These are phyloP conservation scores for Entomobrya multifasciata DNA, from an alignment of 2,888 invertebrate genomes.

Conservation along the genomic window DNA sequence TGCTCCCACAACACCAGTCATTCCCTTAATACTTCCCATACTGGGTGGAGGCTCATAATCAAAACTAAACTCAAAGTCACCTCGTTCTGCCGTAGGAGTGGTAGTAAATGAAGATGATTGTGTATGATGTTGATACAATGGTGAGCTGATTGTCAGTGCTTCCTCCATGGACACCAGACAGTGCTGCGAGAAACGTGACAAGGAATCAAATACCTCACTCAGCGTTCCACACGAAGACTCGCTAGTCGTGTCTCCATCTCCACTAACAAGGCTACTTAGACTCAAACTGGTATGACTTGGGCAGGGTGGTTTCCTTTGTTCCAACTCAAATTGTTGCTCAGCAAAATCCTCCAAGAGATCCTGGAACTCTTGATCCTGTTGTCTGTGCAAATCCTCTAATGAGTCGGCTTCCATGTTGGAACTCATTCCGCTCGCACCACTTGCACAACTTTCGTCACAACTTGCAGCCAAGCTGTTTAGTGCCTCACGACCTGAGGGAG, in stretches of 20 bases:
- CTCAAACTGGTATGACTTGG: slow-evolving; percentile 74
- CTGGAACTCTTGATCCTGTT: slow-evolving; percentile 73
- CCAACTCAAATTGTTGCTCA: slow-evolving; percentile 73
- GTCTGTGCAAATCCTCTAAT: slow-evolving; percentile 70
- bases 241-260: slow-evolving; percentile 75
- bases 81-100: slow-evolving; percentile 72
- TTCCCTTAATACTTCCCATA: slow-evolving; percentile 4
- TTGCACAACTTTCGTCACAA: slow-evolving; percentile 66
- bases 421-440: slow-evolving; percentile 61
- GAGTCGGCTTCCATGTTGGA: slow-evolving; percentile 70
- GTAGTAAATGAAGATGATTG: slow-evolving; percentile 70
- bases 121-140: slow-evolving; percentile 68
- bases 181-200: slow-evolving; percentile 77
- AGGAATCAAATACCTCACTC: slow-evolving; percentile 77
- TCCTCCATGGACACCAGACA: slow-evolving; percentile 77
- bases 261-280: slow-evolving; percentile 75
- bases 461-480: slow-evolving; percentile 61
- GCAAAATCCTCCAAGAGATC: slow-evolving; percentile 73
- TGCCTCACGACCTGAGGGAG: slow-evolving; percentile 53
- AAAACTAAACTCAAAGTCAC: slow-evolving; percentile 72
- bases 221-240: slow-evolving; percentile 76
- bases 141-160: slow-evolving; percentile 74
- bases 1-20: neutral
- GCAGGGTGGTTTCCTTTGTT: slow-evolving; percentile 67
- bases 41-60: slow-evolving; percentile 66